Base-by-base conservation (phyloP, 2,888 invertebrate species). In the Sarcophaga caerulescens region DNA sequence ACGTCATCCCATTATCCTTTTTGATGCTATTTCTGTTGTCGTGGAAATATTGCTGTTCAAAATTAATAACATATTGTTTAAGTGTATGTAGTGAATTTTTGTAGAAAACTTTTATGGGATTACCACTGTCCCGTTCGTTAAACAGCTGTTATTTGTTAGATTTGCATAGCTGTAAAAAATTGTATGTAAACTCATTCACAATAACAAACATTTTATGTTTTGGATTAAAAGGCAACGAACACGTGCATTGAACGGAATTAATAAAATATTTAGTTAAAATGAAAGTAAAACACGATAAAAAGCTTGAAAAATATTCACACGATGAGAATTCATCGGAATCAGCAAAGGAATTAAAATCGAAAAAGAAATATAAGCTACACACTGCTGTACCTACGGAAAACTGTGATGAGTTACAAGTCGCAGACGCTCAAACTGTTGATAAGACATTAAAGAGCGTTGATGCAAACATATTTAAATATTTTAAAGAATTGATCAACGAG, bases 401-500 rank as follows among this genome's bases (percentile, higher is more conserved):
- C 23, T 74, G 21, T 66, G 84, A 71, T 23, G 77, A 12, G 52
- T 12, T 17, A 12, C 52, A 52, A 52, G 17, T 17, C 17, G 17
- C 3, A 4, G 52, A 52, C 5, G 3, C 17, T n/a, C 35, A 63
- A 70, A 47, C 71, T 14, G 25, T 14, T 47, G 75, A 71, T 57
- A 84, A 85, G 63, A 12, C 52, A 44, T 17, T 81, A 2, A 90
- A 89, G 88, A 65, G 68, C 14, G 80, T 91, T 35, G 89, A 90
- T 85, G 68, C 84, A 8, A 87, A 88, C 4, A 87, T 92, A 60
- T 91, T 91, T 60, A 88, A 90, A 57, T 86, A 88, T 71, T 92
- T 92, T 21, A 90, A 89, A 8, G 90, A 90, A 21, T 81, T 92
- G 71, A 91, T 90, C 21, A 90, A 87, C 69, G 88, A 89, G 3